phyloP scores from a whole-genome alignment of 2,113 vertebrate species.

The Xiphophorus maculatus region DNA sequence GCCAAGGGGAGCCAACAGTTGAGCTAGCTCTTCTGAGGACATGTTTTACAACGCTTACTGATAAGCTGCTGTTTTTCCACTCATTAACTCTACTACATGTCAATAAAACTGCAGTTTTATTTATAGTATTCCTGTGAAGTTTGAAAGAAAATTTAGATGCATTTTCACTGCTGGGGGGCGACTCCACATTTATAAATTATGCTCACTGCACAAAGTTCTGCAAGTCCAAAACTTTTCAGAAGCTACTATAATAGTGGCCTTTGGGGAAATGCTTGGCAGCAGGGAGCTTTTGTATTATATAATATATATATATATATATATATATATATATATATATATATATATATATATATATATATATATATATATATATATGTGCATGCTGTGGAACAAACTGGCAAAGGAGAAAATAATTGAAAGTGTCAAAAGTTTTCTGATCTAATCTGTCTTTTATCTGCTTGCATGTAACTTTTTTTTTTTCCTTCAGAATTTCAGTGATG shows the following conservation, averaged over 20 bases:
- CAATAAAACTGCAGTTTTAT: not conserved
- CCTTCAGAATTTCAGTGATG: not conserved
- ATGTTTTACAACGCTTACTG: not conserved
- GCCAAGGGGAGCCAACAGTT: no score
- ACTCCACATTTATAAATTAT: not conserved
- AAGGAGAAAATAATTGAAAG: not conserved
- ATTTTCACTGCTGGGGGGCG: not conserved
- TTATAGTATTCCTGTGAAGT: not conserved
- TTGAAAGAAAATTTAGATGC: not conserved
- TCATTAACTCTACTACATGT: no score
- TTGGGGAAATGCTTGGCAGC: not conserved
- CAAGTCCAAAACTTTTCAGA: not conserved
- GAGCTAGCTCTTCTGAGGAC: not conserved
- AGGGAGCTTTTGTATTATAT: not conserved
- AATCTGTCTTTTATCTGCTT: not conserved
- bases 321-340: not conserved
- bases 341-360: not conserved
- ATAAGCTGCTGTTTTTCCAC: not conserved
- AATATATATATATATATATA: not conserved
- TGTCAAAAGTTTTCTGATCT: not conserved
- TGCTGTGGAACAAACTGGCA: not conserved
- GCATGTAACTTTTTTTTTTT: not conserved
- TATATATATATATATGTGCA: not conserved
- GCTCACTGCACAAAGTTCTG: not conserved
- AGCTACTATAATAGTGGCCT: not conserved